phyloP scores from a whole-genome alignment of 2,888 invertebrate genomes.

The Nasonia oneida region DNA sequence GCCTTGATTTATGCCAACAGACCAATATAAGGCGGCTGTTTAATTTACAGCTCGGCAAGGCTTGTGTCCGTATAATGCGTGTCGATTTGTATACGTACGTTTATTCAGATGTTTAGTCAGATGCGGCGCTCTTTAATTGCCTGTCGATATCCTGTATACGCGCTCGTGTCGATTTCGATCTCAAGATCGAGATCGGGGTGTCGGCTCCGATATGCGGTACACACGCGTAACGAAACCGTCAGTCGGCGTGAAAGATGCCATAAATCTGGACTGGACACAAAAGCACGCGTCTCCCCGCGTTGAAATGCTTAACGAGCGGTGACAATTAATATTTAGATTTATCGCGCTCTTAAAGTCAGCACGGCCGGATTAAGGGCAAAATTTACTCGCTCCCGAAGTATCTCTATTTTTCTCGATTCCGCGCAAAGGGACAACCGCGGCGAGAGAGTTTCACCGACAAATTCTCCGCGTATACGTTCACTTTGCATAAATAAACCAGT shows the following conservation, averaged over 20 bases:
- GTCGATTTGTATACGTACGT: neutral
- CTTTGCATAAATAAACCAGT: conserved; percentile 38
- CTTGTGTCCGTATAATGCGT: neutral
- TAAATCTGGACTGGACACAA: neutral
- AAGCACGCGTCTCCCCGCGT: neutral
- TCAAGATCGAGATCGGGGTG: neutral
- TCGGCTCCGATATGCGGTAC: neutral
- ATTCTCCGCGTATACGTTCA: conserved; percentile 50
- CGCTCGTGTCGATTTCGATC: conserved; percentile 30
- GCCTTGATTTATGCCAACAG: conserved; percentile 43
- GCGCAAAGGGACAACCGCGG: neutral
- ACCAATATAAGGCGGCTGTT: conserved; percentile 18
- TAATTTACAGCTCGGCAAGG: conserved; percentile 38
- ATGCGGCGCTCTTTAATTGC: conserved; percentile 29
- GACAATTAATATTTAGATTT: neutral
- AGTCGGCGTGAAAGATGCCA: neutral
- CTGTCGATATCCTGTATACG: conserved; percentile 31
- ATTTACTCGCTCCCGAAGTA: neutral
- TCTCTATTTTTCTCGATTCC: conserved; percentile 21
- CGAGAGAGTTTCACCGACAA: conserved; percentile 45
- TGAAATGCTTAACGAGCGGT: neutral
- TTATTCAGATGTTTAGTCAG: conserved; percentile 7
- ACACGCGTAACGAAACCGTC: neutral
- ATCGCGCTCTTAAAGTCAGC: neutral
- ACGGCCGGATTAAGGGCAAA: neutral